phyloP scores from a whole-genome alignment of 1,140 invertebrate species.

The Vanessa atalanta region DNA sequence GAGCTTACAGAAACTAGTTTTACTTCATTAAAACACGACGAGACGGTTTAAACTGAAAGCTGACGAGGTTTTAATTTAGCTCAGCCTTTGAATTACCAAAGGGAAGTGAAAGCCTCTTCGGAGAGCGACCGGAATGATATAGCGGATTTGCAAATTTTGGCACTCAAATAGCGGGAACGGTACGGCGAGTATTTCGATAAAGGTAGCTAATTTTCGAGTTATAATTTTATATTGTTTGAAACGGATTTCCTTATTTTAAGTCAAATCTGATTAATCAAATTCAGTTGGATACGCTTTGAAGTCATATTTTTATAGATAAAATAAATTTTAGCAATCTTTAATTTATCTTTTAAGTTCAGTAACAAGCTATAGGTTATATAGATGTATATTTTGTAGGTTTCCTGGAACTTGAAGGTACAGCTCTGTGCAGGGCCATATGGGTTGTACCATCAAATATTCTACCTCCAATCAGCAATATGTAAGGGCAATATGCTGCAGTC shows the following conservation, averaged over 20 bases:
- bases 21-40: slow-evolving; percentile 32
- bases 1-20: slow-evolving; percentile 22
- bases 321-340: too few relatives aligned
- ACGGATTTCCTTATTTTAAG: neutral
- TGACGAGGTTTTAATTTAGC: slow-evolving; percentile 52
- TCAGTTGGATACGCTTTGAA: too few relatives aligned
- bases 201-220: slow-evolving; percentile 16
- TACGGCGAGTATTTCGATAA: neutral
- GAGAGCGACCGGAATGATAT: slow-evolving; percentile 23
- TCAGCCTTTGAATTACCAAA: slow-evolving; percentile 43
- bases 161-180: slow-evolving; percentile 21
- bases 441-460: too few relatives aligned
- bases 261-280: neutral
- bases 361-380: too few relatives aligned
- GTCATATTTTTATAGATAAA: too few relatives aligned
- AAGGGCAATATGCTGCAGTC: too few relatives aligned
- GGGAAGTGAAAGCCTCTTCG: slow-evolving; percentile 28
- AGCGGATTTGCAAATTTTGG: slow-evolving; percentile 31
- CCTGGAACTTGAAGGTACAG: too few relatives aligned
- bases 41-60: slow-evolving; percentile 31
- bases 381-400: too few relatives aligned
- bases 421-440: too few relatives aligned
- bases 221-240: slow-evolving; percentile 5
- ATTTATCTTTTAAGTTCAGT: too few relatives aligned
- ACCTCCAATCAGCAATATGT: too few relatives aligned